Conservation (phyloP, 2,797 vertebrate genomes). For the Oophaga sylvatica region DNA sequence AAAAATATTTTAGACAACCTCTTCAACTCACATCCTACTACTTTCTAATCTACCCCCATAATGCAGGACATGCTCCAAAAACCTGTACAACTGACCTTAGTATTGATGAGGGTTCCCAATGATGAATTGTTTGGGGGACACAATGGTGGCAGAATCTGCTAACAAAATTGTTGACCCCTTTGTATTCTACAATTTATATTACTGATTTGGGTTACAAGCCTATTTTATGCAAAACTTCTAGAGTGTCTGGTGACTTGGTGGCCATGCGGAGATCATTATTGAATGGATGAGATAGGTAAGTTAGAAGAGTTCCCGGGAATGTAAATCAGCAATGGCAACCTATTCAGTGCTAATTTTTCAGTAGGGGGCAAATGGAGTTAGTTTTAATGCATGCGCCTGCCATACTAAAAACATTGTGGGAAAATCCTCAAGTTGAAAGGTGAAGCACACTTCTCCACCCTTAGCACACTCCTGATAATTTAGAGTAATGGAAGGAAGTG, state of each 20-base stretch:
- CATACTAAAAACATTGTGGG: not conserved
- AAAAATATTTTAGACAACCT: too few species aligned
- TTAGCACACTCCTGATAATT: not conserved
- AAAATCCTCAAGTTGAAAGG: not conserved
- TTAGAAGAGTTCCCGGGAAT: not conserved
- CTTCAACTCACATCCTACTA: not conserved
- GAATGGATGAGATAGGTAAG: not conserved
- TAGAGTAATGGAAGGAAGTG: conserved; percentile 9
- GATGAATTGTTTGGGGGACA: too few species aligned
- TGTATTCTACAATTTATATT: too few species aligned
- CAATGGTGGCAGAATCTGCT: too few species aligned
- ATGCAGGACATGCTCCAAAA: not conserved
- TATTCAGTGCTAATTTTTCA: not conserved
- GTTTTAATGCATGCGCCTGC: not conserved
- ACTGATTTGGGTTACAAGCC: too few species aligned
- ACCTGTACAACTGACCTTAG: not conserved
- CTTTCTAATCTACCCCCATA: not conserved
- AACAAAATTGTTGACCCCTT: too few species aligned
- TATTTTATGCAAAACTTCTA: too few species aligned
- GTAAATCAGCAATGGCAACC: not conserved
- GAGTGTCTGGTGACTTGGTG: not conserved
- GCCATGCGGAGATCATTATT: not conserved
- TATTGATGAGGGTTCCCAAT: not conserved
- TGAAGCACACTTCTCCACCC: conserved; percentile 1
- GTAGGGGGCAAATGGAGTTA: conserved; percentile 22